phyloP scores from a whole-genome alignment of 2,888 invertebrate genomes.

The Eristalis pertinax region DNA sequence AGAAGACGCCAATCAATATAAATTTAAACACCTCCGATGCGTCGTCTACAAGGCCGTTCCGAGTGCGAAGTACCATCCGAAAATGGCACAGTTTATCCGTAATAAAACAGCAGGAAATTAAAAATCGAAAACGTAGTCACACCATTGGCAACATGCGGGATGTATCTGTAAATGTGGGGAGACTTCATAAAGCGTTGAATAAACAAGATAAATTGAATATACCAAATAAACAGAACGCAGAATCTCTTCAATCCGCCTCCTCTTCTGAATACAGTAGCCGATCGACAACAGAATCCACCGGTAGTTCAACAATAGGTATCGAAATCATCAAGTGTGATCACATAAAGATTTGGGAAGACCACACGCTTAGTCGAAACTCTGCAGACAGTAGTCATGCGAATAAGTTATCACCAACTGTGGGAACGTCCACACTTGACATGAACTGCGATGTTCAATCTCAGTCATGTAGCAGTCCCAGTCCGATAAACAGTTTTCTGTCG shows the following conservation, averaged over 20 bases:
- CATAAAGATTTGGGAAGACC: conserved; percentile 81
- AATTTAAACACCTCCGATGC: conserved; percentile 12
- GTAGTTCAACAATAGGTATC: conserved; percentile 71
- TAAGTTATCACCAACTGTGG: conserved; percentile 55
- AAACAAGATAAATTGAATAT: conserved; percentile 46
- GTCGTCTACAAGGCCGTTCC: not conserved
- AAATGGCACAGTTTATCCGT: conserved; percentile 74
- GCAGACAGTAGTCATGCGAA: conserved; percentile 44
- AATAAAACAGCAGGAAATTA: conserved; percentile 57
- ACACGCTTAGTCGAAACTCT: conserved; percentile 68
- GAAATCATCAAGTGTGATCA: conserved; percentile 80
- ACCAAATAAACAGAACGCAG: conserved; percentile 8
- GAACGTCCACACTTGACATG: conserved; percentile 35
- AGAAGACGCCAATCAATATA: conserved; percentile 55
- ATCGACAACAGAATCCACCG: conserved; percentile 45
- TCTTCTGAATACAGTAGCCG: conserved; percentile 72
- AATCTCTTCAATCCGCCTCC: conserved; percentile 60
- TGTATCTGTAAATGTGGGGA: conserved; percentile 62
- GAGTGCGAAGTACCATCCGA: conserved; percentile 65
- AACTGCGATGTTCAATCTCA: conserved; percentile 47
- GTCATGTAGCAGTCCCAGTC: conserved; percentile 74
- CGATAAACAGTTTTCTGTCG: conserved; percentile 76
- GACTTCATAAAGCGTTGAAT: conserved; percentile 52
- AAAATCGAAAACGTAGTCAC: conserved; percentile 57
- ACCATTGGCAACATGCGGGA: conserved; percentile 32